Evolutionary conservation across 2,797 vertebrate genomes (phyloP).

Genomic region (Hemitrygon akajei): DNA sequence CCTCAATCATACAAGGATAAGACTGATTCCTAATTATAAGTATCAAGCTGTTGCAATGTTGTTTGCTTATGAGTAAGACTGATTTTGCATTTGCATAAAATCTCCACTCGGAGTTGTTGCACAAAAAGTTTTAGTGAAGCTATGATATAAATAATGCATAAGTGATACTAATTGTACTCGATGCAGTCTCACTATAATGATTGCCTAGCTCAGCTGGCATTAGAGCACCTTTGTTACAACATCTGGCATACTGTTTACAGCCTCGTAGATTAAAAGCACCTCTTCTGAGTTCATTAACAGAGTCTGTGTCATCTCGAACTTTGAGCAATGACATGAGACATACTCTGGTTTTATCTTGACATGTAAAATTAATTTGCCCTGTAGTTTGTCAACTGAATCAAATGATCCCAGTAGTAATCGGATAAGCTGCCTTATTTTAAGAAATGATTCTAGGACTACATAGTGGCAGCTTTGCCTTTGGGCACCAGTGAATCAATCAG

Average conservation of each 20-base stretch:
- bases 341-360: background rate
- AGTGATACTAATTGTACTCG: slow-evolving; percentile 25
- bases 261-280: slow-evolving; percentile 25
- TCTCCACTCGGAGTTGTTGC: background rate
- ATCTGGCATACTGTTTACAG: slow-evolving; percentile 33
- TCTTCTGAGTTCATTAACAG: slow-evolving; percentile 1
- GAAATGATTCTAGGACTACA: background rate
- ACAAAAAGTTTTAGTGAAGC: background rate
- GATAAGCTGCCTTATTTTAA: background rate
- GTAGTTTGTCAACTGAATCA: background rate
- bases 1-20: too few species aligned
- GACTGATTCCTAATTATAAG: background rate
- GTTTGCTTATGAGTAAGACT: background rate
- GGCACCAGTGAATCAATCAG: background rate
- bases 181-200: slow-evolving; percentile 18
- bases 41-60: background rate
- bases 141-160: slow-evolving; percentile 9
- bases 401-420: background rate
- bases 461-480: background rate
- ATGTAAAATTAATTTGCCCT: background rate
- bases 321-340: background rate
- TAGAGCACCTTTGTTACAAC: slow-evolving; percentile 32
- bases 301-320: background rate
- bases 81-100: slow-evolving; percentile 18
- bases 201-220: slow-evolving; percentile 24